phyloP scores from a whole-genome alignment of 2,113 vertebrate species.

The Tetrax tetrax region DNA sequence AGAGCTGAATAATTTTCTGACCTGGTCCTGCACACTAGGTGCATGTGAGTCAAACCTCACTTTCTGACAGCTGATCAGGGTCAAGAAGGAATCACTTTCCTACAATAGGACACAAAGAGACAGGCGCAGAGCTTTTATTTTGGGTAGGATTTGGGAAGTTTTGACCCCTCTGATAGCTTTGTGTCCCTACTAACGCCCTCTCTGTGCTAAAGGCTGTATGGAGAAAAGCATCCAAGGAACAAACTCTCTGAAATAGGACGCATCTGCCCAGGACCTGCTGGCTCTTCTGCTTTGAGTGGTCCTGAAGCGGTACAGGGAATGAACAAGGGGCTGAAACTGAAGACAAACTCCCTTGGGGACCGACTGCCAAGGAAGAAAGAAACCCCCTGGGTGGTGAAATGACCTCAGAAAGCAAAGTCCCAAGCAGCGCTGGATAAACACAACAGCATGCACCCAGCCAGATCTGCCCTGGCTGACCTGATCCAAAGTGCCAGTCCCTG shows the following conservation, averaged over 20 bases:
- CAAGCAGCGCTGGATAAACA: neutral
- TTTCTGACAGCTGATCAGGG: neutral
- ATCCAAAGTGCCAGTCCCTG: neutral
- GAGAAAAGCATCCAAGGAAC: neutral
- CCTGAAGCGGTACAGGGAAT: neutral
- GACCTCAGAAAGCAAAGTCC: neutral
- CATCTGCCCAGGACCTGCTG: neutral
- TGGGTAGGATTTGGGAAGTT: neutral
- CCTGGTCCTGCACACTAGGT: neutral
- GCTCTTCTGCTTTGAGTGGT: neutral
- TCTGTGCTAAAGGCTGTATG: neutral
- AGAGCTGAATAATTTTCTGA: neutral
- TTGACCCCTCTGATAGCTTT: neutral
- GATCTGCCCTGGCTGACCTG: neutral
- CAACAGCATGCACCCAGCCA: accelerated
- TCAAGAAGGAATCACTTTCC: neutral
- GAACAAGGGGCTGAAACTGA: neutral
- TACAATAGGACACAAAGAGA: neutral
- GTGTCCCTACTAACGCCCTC: neutral
- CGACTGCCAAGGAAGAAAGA: neutral
- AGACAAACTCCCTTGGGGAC: neutral
- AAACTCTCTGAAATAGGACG: neutral
- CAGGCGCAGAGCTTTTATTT: neutral
- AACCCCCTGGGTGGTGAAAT: neutral
- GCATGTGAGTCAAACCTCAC: neutral